Evolutionary conservation across 1,140 invertebrate species (phyloP).

Genomic region (Drosophila novamexicana): DNA sequence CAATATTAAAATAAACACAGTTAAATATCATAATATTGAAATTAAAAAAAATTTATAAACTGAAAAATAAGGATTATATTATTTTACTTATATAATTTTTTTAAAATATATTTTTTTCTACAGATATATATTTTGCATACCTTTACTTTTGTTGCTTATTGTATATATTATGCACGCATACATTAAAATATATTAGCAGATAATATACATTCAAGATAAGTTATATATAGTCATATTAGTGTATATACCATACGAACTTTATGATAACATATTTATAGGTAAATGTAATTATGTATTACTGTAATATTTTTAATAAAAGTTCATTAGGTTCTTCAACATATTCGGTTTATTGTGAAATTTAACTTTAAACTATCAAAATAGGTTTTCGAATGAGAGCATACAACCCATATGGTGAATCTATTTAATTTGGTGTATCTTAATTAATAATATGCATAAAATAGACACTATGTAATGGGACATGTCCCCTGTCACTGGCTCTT

Average conservation of each 20-base stretch:
- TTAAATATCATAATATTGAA: background rate
- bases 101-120: background rate
- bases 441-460: no score
- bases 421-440: no score
- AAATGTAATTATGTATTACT: conserved; percentile 17
- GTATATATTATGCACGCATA: conserved; percentile 1
- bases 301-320: conserved; percentile 15
- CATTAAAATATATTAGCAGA: background rate
- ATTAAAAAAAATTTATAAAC: background rate
- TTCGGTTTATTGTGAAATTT: background rate
- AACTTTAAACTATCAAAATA: background rate
- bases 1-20: background rate
- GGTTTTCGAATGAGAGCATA: no score
- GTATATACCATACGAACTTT: conserved; percentile 6
- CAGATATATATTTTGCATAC: background rate
- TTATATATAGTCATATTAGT: background rate
- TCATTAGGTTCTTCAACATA: conserved; percentile 8
- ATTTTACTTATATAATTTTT: background rate
- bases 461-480: no score
- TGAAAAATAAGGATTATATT: background rate
- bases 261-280: conserved; percentile 7
- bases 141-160: background rate
- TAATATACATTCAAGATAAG: background rate
- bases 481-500: no score
- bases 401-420: no score